A percentile compares a stretch with the other conserved stretches of the same genome.
Conservation (phyloP, 2,888 invertebrate genomes). For the Nineta flava region DNA sequence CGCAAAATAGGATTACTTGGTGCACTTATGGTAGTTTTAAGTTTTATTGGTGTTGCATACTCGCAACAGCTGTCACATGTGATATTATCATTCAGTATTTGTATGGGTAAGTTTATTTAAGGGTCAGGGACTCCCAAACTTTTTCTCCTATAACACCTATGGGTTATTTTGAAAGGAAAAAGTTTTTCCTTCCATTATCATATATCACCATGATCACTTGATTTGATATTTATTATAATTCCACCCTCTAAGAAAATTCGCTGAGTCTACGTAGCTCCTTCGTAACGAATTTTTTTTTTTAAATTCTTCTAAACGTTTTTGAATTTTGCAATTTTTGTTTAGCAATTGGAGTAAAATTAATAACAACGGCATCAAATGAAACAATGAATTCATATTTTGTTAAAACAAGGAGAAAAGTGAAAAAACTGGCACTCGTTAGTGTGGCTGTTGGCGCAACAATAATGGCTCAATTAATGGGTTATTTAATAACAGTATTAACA, state of each 20-base stretch:
- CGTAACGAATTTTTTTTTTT: too few relatives aligned
- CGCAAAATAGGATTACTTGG: neutral
- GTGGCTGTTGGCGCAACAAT: conserved; percentile 49
- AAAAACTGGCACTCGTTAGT: conserved; percentile 44
- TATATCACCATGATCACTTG: too few relatives aligned
- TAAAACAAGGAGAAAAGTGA: conserved; percentile 41
- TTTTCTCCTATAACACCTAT: too few relatives aligned
- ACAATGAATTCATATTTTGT: conserved; percentile 50
- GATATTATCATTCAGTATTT: neutral
- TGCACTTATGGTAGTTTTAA: neutral
- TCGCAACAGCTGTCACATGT: neutral
- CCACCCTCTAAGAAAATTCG: too few relatives aligned
- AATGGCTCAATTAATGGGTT: conserved; percentile 42
- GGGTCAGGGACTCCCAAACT: neutral
- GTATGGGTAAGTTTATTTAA: conserved; percentile 6
- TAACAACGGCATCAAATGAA: conserved; percentile 41
- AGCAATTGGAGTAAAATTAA: conserved; percentile 45
- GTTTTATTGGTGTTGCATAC: neutral
- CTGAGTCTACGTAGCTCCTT: too few relatives aligned
- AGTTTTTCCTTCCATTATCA: too few relatives aligned
- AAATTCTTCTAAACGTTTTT: too few relatives aligned
- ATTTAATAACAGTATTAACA: conserved; percentile 36
- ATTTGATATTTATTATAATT: too few relatives aligned
- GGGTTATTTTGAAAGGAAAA: too few relatives aligned
- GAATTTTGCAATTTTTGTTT: too few relatives aligned